These are phyloP conservation scores for Platalea minor DNA, from an alignment of 2,797 vertebrate genomes.

Conservation along the genomic window DNA sequence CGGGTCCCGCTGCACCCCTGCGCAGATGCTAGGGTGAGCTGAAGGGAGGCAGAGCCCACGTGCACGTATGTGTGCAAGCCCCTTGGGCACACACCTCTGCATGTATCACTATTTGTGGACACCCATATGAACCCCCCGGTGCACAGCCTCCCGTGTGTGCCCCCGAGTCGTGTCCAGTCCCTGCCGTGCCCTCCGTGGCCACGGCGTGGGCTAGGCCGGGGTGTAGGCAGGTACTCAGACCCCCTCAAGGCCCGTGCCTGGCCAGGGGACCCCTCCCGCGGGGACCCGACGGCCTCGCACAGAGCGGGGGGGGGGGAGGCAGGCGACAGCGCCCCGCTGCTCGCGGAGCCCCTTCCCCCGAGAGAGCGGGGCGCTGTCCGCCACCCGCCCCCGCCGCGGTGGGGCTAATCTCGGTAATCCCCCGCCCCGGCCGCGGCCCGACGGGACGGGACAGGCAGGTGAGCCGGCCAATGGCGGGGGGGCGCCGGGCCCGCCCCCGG, in stretches of 20 bases:
- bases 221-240: background rate
- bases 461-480: constrained; percentile 4
- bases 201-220: background rate
- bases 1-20: too few species aligned
- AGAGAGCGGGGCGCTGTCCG: background rate
- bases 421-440: background rate
- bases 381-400: background rate
- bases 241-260: background rate
- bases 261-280: background rate
- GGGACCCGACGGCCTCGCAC: too few species aligned
- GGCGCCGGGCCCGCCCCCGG: background rate
- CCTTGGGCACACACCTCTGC: fast-evolving
- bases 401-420: constrained; percentile 38
- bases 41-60: background rate
- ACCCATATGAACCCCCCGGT: fast-evolving
- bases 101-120: fast-evolving
- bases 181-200: too few species aligned
- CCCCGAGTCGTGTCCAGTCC: background rate
- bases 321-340: background rate
- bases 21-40: background rate
- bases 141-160: too few species aligned
- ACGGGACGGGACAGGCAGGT: constrained; percentile 16
- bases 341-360: background rate
- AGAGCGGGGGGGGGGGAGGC: background rate
- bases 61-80: fast-evolving